Conservation (phyloP, 2,888 invertebrate genomes). For the Plagodis pulveraria region DNA sequence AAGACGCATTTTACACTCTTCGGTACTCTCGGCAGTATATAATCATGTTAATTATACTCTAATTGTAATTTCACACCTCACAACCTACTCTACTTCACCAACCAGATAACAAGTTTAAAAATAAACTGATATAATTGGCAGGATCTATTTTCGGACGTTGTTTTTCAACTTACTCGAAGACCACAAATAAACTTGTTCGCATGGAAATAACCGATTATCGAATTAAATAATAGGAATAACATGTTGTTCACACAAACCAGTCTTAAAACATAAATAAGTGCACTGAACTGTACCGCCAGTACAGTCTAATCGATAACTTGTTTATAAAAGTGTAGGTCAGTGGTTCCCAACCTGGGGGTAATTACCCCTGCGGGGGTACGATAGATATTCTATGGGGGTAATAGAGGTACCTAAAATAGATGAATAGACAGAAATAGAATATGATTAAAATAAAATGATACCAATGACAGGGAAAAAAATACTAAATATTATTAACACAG, state of each 20-base stretch:
- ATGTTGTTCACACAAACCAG: conserved; percentile 5
- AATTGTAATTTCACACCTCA: not conserved
- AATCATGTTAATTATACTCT: too few relatives aligned
- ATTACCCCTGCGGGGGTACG: too few relatives aligned
- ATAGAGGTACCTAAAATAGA: too few relatives aligned
- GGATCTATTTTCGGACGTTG: conserved; percentile 14
- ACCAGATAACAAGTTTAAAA: conserved; percentile 10
- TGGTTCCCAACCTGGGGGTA: too few relatives aligned
- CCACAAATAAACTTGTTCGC: conserved; percentile 19
- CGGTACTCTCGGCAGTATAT: too few relatives aligned
- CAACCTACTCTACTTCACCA: conserved; percentile 6
- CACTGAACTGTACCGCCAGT: conserved; percentile 3
- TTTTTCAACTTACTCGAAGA: conserved; percentile 8
- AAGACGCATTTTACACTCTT: too few relatives aligned
- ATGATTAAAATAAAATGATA: too few relatives aligned
- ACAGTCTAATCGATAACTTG: not conserved
- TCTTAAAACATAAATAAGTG: conserved; percentile 4
- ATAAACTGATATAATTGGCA: conserved; percentile 11
- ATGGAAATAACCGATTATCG: conserved; percentile 16
- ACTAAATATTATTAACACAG: too few relatives aligned
- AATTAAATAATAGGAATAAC: not conserved
- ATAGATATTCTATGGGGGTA: too few relatives aligned
- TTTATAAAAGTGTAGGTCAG: not conserved
- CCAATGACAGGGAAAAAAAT: too few relatives aligned
- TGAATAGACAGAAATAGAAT: too few relatives aligned